phyloP scores from a whole-genome alignment of 1,140 invertebrate species.

The Apocrypta bakeri region DNA sequence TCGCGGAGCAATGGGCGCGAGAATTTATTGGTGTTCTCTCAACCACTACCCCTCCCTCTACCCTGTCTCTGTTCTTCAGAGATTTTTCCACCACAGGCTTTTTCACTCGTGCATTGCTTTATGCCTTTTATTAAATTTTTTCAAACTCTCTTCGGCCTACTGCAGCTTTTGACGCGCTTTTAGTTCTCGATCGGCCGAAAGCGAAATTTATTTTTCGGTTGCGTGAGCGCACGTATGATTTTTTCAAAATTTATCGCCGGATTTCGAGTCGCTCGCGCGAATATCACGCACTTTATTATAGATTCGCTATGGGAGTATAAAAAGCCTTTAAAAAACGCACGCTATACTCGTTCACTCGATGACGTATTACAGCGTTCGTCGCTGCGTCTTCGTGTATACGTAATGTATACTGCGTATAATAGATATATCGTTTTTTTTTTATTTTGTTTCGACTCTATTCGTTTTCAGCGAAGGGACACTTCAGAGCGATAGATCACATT shows the following conservation, averaged over 20 bases:
- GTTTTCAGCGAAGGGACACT: no score
- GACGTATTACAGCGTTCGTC: background rate
- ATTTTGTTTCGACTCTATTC: no score
- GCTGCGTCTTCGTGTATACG: no score
- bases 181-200: no score
- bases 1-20: background rate
- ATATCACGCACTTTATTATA: conserved; percentile 25
- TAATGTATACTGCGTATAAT: no score
- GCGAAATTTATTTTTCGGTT: background rate
- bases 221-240: background rate
- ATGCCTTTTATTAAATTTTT: conserved; percentile 41
- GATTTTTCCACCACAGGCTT: no score
- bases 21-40: conserved; percentile 4
- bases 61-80: no score
- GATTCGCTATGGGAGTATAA: background rate
- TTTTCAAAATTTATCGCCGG: conserved; percentile 18
- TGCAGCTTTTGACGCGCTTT: background rate
- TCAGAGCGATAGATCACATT: no score
- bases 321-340: background rate
- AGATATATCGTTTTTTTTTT: no score
- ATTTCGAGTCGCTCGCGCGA: conserved; percentile 2
- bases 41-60: no score
- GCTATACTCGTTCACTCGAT: background rate
- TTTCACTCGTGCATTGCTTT: background rate
- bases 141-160: background rate